These are phyloP conservation scores for Sebastes reedi DNA, from an alignment of 2,797 vertebrate genomes.

Conservation along the genomic window DNA sequence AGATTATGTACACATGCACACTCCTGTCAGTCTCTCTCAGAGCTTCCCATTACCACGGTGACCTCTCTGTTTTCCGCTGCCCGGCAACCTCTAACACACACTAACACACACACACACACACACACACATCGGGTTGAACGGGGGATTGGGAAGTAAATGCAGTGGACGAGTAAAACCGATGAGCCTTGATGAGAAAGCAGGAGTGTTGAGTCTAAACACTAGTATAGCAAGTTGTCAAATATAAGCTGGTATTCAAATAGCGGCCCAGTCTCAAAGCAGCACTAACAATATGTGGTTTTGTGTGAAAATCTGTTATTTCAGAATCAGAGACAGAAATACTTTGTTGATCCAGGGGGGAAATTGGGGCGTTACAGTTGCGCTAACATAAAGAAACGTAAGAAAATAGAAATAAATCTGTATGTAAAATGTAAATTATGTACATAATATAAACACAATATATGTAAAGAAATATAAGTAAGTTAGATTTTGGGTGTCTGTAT, in stretches of 20 bases:
- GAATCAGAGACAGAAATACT: no score
- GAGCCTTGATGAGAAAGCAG: background rate
- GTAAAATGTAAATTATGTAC: no score
- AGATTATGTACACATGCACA: conserved; percentile 95
- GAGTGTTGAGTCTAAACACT: background rate
- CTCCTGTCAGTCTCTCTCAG: conserved; percentile 87
- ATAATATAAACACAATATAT: no score
- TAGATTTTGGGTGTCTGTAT: no score
- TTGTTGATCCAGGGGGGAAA: no score
- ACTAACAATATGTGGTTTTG: no score
- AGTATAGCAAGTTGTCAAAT: background rate
- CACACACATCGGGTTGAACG: background rate
- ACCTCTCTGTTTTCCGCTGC: conserved; percentile 83
- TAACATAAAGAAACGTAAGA: no score
- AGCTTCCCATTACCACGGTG: conserved; percentile 89
- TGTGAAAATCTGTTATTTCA: no score
- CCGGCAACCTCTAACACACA: conserved; percentile 33
- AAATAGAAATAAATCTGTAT: no score
- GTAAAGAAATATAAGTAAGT: no score
- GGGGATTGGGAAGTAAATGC: conserved; percentile 1
- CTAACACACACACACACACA: conserved; percentile 23
- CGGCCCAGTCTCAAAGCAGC: no score
- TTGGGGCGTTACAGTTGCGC: no score
- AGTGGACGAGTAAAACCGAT: background rate
- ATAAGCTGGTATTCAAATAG: background rate